Evolutionary conservation across 2,113 vertebrate species (phyloP), one percentile per base, ranked within the genome.

Genomic region (Catharus bicknelli): DNA sequence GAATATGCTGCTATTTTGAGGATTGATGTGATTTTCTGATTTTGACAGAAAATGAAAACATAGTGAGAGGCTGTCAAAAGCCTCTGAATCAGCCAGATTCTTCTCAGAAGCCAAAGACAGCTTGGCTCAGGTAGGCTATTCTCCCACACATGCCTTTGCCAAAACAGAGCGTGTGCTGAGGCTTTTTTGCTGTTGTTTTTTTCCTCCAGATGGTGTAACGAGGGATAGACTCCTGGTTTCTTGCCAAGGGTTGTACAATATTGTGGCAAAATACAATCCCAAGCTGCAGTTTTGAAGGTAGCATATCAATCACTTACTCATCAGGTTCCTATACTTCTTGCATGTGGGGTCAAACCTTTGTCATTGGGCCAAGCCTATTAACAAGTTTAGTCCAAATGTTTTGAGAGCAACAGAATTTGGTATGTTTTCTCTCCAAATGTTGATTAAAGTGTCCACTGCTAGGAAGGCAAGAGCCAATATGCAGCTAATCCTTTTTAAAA

Each of bases 81-180:
- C 43, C 30, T 94, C 70, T 94, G 91, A 94, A 92, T 91, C 93
- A 94, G 91, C 38, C 59, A 93, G 61, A 70, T 91, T 91, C 70
- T 63, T 90, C 88, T 83, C 47, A 94, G 59, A 91, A 93, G 59
- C 79, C 18, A 47, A 88, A 85, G 94, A 90, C 78, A 90, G 75
- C 84, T 94, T 94, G 91, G 94, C 95, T 94, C 75, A 88, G 89
- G 93, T 94, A 86, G 30, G 53, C 82, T 83, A 2, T 70, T 95
- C 69, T 90, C 93, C 67, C 83, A 90, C 72, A n/a, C 2, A 27
- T 69, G 85, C 40, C 53, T 90, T 91, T 95, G 94, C 84, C 78
- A 83, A 83, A 76, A 75, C 38, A 76, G 74, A 25, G 72, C 16
- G 51, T 58, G 55, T 51, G 70, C 90, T 2, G 30, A 83, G 34